Percentiles rank a stretch among this genome's conserved stretches.
These are phyloP conservation scores for Pegoplata infirma DNA, from an alignment of 2,888 invertebrate genomes.

Conservation along the genomic window DNA sequence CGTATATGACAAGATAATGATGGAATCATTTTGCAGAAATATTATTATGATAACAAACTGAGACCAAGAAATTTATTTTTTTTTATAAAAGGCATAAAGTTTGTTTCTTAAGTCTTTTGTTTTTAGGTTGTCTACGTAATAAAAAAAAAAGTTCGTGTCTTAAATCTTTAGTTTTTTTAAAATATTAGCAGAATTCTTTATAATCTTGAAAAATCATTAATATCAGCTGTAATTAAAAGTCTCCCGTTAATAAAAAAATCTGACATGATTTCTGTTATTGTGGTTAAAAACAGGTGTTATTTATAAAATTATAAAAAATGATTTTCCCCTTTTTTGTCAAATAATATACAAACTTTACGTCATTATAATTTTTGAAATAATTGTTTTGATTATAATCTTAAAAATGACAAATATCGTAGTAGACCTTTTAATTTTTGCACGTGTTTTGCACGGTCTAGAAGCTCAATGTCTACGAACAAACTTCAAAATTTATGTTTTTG, in stretches of 20 bases:
- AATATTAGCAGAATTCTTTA: too few relatives aligned
- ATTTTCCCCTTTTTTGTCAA: not conserved
- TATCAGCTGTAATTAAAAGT: too few relatives aligned
- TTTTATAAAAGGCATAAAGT: not conserved
- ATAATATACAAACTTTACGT: not conserved
- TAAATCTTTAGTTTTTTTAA: conserved; percentile 38
- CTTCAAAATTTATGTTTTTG: too few relatives aligned
- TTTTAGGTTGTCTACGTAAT: not conserved
- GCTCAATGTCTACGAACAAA: too few relatives aligned
- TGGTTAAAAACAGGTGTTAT: too few relatives aligned
- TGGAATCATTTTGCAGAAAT: not conserved
- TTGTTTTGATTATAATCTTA: not conserved
- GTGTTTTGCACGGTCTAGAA: not conserved
- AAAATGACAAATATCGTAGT: not conserved
- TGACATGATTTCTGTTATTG: too few relatives aligned
- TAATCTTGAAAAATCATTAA: too few relatives aligned
- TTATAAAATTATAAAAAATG: too few relatives aligned
- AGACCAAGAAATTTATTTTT: not conserved
- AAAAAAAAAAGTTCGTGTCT: conserved; percentile 15
- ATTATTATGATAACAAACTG: not conserved
- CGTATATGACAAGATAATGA: not conserved
- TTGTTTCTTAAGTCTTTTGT: conserved; percentile 23
- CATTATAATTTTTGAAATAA: not conserved
- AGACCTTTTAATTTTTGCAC: not conserved
- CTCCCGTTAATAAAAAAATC: too few relatives aligned